These are phyloP conservation scores for Ophioninae sp. DNA, from an alignment of 2,888 invertebrate genomes.

Conservation along the genomic window DNA sequence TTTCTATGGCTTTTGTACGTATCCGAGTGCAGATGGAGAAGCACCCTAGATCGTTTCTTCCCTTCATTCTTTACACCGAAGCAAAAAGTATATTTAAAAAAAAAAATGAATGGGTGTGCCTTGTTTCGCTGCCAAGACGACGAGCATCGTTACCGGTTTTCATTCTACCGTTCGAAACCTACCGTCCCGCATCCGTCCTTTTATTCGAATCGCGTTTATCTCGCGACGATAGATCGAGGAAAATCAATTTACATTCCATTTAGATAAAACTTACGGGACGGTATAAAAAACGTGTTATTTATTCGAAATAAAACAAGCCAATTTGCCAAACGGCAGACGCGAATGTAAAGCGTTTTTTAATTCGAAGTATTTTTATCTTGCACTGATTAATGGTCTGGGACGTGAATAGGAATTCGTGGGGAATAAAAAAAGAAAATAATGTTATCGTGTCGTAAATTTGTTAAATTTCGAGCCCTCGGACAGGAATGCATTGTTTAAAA, in stretches of 20 bases:
- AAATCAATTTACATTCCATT: conserved; percentile 31
- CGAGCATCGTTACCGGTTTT: conserved; percentile 25
- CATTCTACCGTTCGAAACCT: conserved; percentile 12
- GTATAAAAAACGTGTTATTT: neutral
- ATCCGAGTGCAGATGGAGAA: neutral
- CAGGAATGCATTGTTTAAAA: too few species aligned
- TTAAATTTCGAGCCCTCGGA: neutral
- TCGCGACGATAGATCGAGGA: conserved; percentile 1
- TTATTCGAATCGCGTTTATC: neutral
- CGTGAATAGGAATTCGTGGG: neutral
- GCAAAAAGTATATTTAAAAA: neutral
- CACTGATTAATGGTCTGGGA: neutral
- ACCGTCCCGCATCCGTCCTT: neutral
- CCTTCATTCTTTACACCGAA: neutral
- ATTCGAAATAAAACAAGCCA: neutral
- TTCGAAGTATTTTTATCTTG: neutral
- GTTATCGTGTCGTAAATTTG: neutral
- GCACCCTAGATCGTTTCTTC: neutral
- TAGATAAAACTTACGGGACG: neutral
- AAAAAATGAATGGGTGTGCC: neutral
- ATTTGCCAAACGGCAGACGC: neutral
- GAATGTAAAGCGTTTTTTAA: neutral
- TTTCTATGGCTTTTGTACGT: neutral
- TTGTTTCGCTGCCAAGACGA: neutral
- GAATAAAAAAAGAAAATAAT: neutral